A percentile compares a stretch with the other conserved stretches of the same genome.
phyloP scores from a whole-genome alignment of 2,888 invertebrate genomes.

The Leucoma salicis region DNA sequence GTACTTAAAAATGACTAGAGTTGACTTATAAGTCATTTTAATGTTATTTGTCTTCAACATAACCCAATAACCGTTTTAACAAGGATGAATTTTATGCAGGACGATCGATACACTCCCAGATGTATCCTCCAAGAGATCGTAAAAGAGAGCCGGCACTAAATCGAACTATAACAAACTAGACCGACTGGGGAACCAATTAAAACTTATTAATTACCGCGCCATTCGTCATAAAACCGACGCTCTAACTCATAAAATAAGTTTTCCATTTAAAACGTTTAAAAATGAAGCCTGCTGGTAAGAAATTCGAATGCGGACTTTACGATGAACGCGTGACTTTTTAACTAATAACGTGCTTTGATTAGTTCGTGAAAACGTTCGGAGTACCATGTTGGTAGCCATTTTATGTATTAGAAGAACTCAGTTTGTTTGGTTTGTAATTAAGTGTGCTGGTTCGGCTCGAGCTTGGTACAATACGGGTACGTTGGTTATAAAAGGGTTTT shows the following conservation, averaged over 20 bases:
- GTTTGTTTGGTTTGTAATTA: constrained; percentile 9
- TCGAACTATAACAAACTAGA: constrained; percentile 37
- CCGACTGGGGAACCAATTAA: constrained; percentile 59
- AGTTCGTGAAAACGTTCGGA: constrained; percentile 39
- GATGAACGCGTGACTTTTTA: constrained; percentile 60
- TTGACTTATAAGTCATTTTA: too few species aligned
- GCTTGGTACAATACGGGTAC: background rate
- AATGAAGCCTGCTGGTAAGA: constrained; percentile 38
- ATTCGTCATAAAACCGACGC: constrained; percentile 61
- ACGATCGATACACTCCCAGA: constrained; percentile 7
- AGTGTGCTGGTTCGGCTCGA: background rate
- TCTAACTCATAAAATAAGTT: constrained; percentile 59
- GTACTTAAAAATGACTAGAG: too few species aligned
- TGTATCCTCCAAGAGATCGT: constrained; percentile 3
- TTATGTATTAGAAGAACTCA: constrained; percentile 11
- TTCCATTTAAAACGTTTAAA: constrained; percentile 60
- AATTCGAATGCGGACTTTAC: constrained; percentile 46
- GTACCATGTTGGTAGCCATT: constrained; percentile 17
- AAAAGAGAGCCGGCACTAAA: constrained; percentile 22
- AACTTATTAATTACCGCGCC: constrained; percentile 69
- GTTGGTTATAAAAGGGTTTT: background rate
- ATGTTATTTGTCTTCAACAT: too few species aligned
- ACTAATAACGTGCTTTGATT: constrained; percentile 51
- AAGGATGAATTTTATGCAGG: background rate
- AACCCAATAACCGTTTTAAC: background rate